Evolutionary conservation across 2,888 invertebrate species (phyloP).

Genomic region (Zygaena filipendulae): DNA sequence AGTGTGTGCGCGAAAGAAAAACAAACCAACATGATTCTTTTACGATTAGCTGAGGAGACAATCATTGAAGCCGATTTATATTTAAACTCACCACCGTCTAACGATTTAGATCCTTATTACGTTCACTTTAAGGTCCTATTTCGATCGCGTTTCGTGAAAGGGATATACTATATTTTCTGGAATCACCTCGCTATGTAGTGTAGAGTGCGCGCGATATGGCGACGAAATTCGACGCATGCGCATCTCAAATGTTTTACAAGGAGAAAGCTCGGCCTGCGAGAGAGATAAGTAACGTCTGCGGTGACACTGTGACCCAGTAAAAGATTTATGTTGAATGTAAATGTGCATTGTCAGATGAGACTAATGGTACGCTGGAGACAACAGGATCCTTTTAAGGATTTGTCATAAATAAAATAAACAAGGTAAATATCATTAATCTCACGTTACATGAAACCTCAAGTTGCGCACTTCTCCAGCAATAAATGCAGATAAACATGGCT

Average conservation of each 20-base stretch:
- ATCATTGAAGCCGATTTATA: slow-evolving; percentile 37
- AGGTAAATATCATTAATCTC: too few relatives aligned
- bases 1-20: too few relatives aligned
- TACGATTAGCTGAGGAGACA: slow-evolving; percentile 42
- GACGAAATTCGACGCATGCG: slow-evolving; percentile 23
- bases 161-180: too few relatives aligned
- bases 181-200: slow-evolving; percentile 15
- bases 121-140: slow-evolving; percentile 17
- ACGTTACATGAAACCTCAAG: too few relatives aligned
- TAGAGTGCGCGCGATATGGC: slow-evolving; percentile 18
- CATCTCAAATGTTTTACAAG: slow-evolving; percentile 32
- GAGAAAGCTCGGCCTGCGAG: slow-evolving; percentile 24
- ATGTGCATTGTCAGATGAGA: slow-evolving; percentile 7
- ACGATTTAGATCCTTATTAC: too few relatives aligned
- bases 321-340: too few relatives aligned
- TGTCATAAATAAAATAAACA: too few relatives aligned
- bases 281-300: not conserved
- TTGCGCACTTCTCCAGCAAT: too few relatives aligned
- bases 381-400: too few relatives aligned
- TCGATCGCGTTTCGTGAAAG: slow-evolving; percentile 5
- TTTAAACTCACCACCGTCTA: slow-evolving; percentile 29
- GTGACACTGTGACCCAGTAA: not conserved
- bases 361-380: slow-evolving; percentile 7
- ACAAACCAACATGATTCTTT: too few relatives aligned
- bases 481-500: too few relatives aligned